Percentiles rank a stretch among this genome's conserved stretches.
Evolutionary conservation across 2,113 vertebrate species (phyloP).

Genomic region (Drymodes brunneopygia): DNA sequence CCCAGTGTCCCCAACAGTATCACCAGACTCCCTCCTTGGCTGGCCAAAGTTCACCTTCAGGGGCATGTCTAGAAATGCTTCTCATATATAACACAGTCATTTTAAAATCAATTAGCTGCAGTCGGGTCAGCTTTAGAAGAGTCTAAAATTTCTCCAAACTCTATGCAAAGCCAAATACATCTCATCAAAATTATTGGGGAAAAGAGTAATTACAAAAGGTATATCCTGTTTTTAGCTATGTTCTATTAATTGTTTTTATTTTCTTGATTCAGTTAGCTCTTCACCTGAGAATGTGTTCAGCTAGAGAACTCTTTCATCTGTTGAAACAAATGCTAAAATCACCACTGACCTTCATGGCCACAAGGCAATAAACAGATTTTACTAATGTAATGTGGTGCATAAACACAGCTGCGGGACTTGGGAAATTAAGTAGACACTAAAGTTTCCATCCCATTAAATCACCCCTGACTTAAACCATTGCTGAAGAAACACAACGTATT

Average conservation of each 20-base stretch:
- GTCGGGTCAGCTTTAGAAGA: not conserved
- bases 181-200: not conserved
- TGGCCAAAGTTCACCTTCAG: not conserved
- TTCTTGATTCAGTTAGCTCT: not conserved
- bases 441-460: not conserved
- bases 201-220: not conserved
- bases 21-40: not conserved
- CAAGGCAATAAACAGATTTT: not conserved
- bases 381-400: not conserved
- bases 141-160: not conserved
- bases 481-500: not conserved
- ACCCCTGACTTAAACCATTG: not conserved
- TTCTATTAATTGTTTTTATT: not conserved
- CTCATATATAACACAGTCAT: accelerated
- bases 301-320: not conserved
- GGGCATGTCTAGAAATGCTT: not conserved
- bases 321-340: not conserved
- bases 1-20: not conserved
- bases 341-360: not conserved
- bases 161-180: not conserved
- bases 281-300: not conserved
- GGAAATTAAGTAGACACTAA: not conserved
- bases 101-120: not conserved
- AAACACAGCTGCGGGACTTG: not conserved
- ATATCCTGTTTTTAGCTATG: not conserved